These are phyloP conservation scores for Drosophila quinaria DNA, from an alignment of 2,888 invertebrate species.

Conservation along the genomic window DNA sequence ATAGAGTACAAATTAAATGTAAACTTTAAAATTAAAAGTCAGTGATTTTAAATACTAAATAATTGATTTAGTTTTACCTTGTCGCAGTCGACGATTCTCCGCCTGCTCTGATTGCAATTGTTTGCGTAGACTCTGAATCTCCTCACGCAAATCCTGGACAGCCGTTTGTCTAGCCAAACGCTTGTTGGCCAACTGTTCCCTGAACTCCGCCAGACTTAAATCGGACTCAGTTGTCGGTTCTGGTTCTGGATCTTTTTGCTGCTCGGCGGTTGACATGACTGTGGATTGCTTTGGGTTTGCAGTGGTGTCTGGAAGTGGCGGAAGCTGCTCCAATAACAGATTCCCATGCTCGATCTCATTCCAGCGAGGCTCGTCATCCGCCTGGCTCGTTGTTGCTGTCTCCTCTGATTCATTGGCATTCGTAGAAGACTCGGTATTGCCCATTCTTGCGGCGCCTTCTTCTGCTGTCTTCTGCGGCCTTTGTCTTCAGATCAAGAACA, in stretches of 20 bases:
- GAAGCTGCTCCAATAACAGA: slow-evolving; percentile 76
- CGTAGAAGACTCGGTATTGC: slow-evolving; percentile 80
- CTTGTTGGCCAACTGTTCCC: slow-evolving; percentile 89
- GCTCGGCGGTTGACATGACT: not conserved
- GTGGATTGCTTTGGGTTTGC: not conserved
- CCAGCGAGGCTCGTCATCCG: slow-evolving; percentile 83
- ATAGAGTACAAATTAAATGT: too few species aligned
- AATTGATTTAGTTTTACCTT: not conserved
- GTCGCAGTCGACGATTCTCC: slow-evolving; percentile 50
- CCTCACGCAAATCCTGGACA: slow-evolving; percentile 89
- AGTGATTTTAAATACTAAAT: too few species aligned
- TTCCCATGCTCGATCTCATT: slow-evolving; percentile 83
- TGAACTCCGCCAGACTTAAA: slow-evolving; percentile 88
- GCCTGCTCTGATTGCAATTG: slow-evolving; percentile 86
- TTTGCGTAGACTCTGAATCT: slow-evolving; percentile 89
- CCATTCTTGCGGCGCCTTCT: slow-evolving; percentile 65
- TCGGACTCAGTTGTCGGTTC: slow-evolving; percentile 51
- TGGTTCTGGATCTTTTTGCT: not conserved
- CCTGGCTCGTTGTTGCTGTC: slow-evolving; percentile 1
- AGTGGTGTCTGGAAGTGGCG: slow-evolving; percentile 8
- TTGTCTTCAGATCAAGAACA: slow-evolving; percentile 43
- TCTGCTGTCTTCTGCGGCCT: too few species aligned
- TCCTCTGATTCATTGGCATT: slow-evolving; percentile 46
- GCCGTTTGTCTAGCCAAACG: slow-evolving; percentile 88
- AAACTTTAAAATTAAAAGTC: too few species aligned